Evolutionary conservation across 92 coral and sea anemone species (phyloP), one percentile per base, ranked within the genome.

Genomic region (Porites rus): DNA sequence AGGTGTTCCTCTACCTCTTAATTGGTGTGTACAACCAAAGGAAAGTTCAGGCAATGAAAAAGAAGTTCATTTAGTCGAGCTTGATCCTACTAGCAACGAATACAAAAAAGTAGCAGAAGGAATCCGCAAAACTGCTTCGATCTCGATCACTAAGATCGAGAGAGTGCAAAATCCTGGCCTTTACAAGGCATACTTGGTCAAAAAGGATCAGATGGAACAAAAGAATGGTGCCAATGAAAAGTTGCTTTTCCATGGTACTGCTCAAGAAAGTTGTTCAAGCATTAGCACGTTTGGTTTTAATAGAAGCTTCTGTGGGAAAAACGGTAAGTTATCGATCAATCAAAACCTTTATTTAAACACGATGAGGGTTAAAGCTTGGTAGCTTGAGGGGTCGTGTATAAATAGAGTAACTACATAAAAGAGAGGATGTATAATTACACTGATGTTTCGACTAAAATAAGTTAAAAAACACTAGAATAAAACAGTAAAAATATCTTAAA

Each of bases 151-250:
- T n/a, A 93, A 85, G 88, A 90, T 94, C 56, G 89, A 94, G 43
- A 83, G 98, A 62, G 86, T 94, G 10, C 98, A 94, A 75, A 94
- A 90, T 67, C 95, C 98, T 13, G 63, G 78, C 18, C 92, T 86
- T 63, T 92, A 65, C 80, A 67, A 77, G 58, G 31, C 46, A 0
- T 94, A 92, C 63, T 22, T 78, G 20, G 79, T 85, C 8, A 87
- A 66, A 58, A 94, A 84, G 62, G 89, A 86, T 6, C 90, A 86
- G 24, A 90, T 94, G 95, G 98, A 94, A 65, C 86, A 92, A 51
- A 81, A 81, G 20, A 92, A 76, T 69, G 95, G 92, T 1, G 88
- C 92, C 65, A 92, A 94, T 24, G 98, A 94, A 66, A 90, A 66
- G 81, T 19, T 72, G 12, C 90, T 94, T 58, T 94, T 88, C 75